Conservation (phyloP, 2,888 invertebrate genomes). For the Crocallis elinguaria region DNA sequence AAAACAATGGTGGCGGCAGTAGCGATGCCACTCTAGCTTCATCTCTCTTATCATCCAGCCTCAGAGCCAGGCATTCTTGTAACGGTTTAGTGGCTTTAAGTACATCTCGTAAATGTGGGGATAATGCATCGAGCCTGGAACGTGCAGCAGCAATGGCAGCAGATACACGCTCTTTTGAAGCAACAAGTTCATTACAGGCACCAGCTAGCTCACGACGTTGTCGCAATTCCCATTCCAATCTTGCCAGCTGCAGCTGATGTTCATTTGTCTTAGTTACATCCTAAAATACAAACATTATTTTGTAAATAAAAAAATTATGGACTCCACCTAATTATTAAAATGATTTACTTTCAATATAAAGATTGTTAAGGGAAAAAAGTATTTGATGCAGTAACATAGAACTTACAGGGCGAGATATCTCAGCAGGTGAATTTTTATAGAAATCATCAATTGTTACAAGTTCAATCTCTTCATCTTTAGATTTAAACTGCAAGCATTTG, state of each 20-base stretch:
- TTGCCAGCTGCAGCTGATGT: conserved; percentile 93
- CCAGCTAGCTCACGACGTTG: conserved; percentile 93
- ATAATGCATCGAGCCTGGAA: conserved; percentile 91
- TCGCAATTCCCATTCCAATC: conserved; percentile 95
- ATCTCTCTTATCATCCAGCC: conserved; percentile 91
- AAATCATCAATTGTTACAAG: conserved; percentile 94
- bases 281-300: conserved; percentile 70
- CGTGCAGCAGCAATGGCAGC: conserved; percentile 90
- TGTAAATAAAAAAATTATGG: too few relatives aligned
- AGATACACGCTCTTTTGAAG: conserved; percentile 90
- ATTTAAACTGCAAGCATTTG: conserved; percentile 97
- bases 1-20: conserved; percentile 92
- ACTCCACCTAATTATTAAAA: too few relatives aligned
- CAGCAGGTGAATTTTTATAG: conserved; percentile 90
- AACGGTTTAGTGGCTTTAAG: conserved; percentile 92
- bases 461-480: conserved; percentile 97
- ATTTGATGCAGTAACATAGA: not conserved
- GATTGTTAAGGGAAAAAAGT: not conserved
- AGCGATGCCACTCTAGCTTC: conserved; percentile 90
- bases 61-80: conserved; percentile 93
- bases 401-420: conserved; percentile 88
- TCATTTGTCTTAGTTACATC: conserved; percentile 87
- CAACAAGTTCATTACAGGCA: conserved; percentile 89
- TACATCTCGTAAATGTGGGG: conserved; percentile 88
- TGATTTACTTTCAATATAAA: too few relatives aligned